Base-by-base conservation (phyloP, 1,140 invertebrate genomes). In the Zaprionus inermis region DNA sequence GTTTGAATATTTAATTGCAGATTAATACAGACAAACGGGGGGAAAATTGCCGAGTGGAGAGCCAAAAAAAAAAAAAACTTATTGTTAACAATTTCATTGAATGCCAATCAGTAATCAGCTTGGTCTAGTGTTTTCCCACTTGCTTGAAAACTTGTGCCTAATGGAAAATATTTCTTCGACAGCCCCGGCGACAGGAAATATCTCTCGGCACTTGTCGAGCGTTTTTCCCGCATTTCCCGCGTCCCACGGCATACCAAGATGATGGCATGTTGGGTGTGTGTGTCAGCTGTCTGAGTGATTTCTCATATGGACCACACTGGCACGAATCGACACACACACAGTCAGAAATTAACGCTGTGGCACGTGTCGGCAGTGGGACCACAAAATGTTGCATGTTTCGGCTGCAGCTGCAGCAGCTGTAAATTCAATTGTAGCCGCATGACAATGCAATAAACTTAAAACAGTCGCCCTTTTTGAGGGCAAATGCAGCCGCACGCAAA, bases 371-470 rank as follows among this genome's bases (percentile, higher is more conserved):
- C 44, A 54, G 63, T 67, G 73, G 74, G 64, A 83, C 83, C 84
- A 75, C 77, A 88, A 83, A 86, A 77, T 74, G 84, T 86, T 83
- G 83, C 83, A 86, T 89, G 83, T 80, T 83, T 36, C 49, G 4
- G 22, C 22, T 2, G 22, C 22, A 4, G 24, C 24, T 2, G 56
- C 72, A 73, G 83, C 67, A 63, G 67, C 52, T 63, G 83, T 79
- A 88, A 69, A 88, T 83, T 82, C 79, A 79, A 83, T 88, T 79
- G 76, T 70, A 74, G 76, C 79, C 83, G 56, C 79, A 86, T 89
- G 83, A 77, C 79, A 88, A 83, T 86, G 83, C 84, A 79, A 86
- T 89, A 86, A 88, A 88, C 58, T 67, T 7, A 22, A 51, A 51
- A 58, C 56, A 24, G 20, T 46, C 28, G 58, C 51, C 51, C 74